phyloP scores from a whole-genome alignment of 2,113 vertebrate species.

The Muscicapa adusta region DNA sequence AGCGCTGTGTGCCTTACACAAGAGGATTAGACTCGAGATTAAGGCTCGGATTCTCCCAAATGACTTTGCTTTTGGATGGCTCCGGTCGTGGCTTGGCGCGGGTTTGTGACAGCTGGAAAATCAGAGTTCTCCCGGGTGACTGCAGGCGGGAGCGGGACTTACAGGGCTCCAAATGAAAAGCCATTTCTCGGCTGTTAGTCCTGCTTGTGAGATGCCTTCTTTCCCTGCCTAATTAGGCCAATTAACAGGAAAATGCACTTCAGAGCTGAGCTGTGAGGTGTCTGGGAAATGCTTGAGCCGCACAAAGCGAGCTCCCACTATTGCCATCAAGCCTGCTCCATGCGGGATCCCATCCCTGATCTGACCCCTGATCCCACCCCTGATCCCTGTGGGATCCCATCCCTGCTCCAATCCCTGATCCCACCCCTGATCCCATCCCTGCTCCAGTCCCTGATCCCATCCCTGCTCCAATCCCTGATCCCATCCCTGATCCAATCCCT shows the following conservation, averaged over 20 bases:
- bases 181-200: neutral
- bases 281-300: neutral
- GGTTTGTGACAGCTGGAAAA: neutral
- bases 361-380: neutral
- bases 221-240: neutral
- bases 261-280: neutral
- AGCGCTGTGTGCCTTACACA: neutral
- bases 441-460: neutral
- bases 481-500: neutral
- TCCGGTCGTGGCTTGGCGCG: neutral
- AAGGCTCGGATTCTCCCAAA: neutral
- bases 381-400: neutral
- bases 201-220: neutral
- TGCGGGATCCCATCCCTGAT: accelerated
- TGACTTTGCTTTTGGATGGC: neutral
- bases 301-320: accelerated
- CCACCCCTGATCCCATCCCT: neutral
- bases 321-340: accelerated
- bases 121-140: neutral
- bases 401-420: neutral
- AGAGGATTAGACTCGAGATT: neutral
- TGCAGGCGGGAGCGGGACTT: neutral
- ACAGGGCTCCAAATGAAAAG: neutral
- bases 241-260: neutral
- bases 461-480: neutral